These are phyloP conservation scores for Percina caprodes DNA, from an alignment of 2,113 vertebrate species.

Conservation along the genomic window DNA sequence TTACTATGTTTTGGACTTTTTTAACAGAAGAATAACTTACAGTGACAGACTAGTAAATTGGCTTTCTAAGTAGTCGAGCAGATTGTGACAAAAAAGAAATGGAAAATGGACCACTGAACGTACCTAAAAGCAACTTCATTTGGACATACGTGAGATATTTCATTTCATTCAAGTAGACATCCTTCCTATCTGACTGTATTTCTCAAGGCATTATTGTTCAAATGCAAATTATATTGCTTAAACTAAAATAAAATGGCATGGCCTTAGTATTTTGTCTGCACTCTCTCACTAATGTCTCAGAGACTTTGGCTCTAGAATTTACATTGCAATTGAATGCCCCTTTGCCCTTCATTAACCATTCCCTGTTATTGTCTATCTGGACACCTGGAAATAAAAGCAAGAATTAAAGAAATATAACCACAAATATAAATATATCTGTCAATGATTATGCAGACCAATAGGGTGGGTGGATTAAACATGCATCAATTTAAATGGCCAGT, in stretches of 20 bases:
- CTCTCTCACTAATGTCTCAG: background rate
- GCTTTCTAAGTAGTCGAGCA: background rate
- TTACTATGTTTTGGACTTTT: background rate
- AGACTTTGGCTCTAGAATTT: background rate
- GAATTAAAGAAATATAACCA: constrained; percentile 43
- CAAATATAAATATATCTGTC: constrained; percentile 64
- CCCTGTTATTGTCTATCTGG: constrained; percentile 69
- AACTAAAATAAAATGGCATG: constrained; percentile 7
- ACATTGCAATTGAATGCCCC: constrained; percentile 31
- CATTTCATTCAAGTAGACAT: constrained; percentile 30
- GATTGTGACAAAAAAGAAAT: background rate
- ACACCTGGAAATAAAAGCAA: constrained; percentile 33
- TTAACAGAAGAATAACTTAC: background rate
- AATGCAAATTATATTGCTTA: constrained; percentile 31
- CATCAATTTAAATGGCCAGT: constrained; percentile 28
- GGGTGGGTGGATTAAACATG: constrained; percentile 49
- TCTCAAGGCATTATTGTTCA: constrained; percentile 25
- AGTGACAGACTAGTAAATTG: background rate
- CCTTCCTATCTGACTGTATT: constrained; percentile 10
- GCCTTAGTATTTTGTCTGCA: background rate
- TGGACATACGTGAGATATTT: constrained; percentile 17
- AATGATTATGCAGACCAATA: constrained; percentile 51
- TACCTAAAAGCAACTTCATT: constrained; percentile 42
- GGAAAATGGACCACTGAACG: background rate
- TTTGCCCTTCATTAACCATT: constrained; percentile 31